Base-by-base conservation (phyloP, 2,888 invertebrate species). In the Endotricha flammealis region DNA sequence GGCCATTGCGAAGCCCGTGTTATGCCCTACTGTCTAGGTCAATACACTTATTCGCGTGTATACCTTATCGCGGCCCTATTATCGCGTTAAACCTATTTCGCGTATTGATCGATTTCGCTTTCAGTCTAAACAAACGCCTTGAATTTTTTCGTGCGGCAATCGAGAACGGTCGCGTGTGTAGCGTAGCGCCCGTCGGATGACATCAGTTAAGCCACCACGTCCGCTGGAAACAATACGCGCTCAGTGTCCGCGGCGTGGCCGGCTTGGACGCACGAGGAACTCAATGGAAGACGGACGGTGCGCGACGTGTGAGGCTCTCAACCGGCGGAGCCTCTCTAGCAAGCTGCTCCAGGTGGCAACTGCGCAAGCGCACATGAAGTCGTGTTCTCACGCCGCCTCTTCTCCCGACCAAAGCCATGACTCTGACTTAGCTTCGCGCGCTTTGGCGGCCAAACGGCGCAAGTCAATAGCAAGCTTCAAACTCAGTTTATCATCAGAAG, bases 181-280 rank as follows among this genome's bases (percentile, higher is more conserved):
- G 71, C 68, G 66, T 61, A 54, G 62, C 67, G 77, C 67, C 66
- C 69, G 66, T 75, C 76, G 78, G 79, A 85, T 86, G 86, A 86
- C 86, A 86, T 86, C 86, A 83, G 86, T 86, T 83, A 80, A 82
- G 72, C 69, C 66, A 75, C 66, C 74, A 72, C 85, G 81, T 79
- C 81, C 81, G 83, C 60, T 76, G 64, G 73, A 73, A 71, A 77
- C 76, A 75, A 74, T 73, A 72, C 73, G 65, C 78, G 70, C 74
- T 83, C 85, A 86, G 86, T 86, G 76, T 75, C 76, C 74, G 68
- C 76, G 69, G 56, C 76, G 85, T 70, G 72, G 73, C 60, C 82
- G 85, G 63, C 57, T 67, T 67, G 79, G 71, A 70, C 81, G 85
- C 81, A 83, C 83, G 83, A 79, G 67, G 74, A 64, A 62, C 74